A percentile compares a stretch with the other conserved stretches of the same genome.
Evolutionary conservation across 1,140 invertebrate genomes (phyloP).

Genomic region (Hetaerina americana): DNA sequence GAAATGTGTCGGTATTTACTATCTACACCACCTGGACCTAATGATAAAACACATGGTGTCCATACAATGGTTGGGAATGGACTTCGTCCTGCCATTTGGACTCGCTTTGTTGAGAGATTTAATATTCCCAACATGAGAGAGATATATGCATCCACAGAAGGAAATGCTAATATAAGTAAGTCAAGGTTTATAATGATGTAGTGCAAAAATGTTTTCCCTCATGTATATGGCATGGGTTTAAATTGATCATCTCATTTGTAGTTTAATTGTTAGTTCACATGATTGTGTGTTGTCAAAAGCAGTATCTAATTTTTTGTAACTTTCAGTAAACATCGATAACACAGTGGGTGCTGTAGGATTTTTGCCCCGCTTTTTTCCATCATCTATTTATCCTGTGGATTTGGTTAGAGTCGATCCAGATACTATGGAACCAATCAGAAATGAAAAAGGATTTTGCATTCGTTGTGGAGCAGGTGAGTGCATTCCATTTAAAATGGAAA

Average conservation of each 20-base stretch:
- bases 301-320: conserved; percentile 10
- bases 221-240: no score
- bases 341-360: conserved; percentile 62
- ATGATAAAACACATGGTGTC: conserved; percentile 29
- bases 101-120: conserved; percentile 42
- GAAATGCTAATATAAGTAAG: conserved; percentile 54
- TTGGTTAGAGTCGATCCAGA: conserved; percentile 46
- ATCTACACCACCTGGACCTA: conserved; percentile 38
- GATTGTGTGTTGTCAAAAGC: no score
- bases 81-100: conserved; percentile 32
- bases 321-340: conserved; percentile 52
- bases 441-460: conserved; percentile 47
- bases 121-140: conserved; percentile 47
- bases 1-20: conserved; percentile 68
- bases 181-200: no score
- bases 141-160: conserved; percentile 65
- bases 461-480: conserved; percentile 41
- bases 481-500: not conserved
- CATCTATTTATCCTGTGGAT: conserved; percentile 34
- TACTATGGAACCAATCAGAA: conserved; percentile 42
- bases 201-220: no score
- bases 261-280: no score
- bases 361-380: conserved; percentile 43
- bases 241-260: no score
- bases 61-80: conserved; percentile 35